Evolutionary conservation across 2,113 vertebrate species (phyloP), one percentile per base, ranked within the genome.

Genomic region (Callopanchax toddi): DNA sequence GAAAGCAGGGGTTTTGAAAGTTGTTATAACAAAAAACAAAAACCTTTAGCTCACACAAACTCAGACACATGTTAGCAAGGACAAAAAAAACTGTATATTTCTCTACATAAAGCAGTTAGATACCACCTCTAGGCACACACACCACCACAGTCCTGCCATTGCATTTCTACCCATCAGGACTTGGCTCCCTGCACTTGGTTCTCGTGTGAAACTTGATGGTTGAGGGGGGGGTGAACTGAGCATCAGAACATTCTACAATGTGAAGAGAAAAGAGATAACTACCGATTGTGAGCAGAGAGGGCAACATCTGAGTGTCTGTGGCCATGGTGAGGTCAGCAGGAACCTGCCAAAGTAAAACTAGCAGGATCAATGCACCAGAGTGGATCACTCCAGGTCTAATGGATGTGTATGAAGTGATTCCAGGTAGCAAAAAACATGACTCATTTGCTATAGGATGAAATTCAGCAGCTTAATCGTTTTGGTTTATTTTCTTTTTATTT

Each of bases 311-410:
- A 67, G 45, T 1, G 18, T 73, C 71, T 67, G 73, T 3, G 22
- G 69, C 48, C 74, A 53, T 60, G 72, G 86, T 67, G 75, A 80
- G 82, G 82, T 87, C 77, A 84, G 70, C 48, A 71, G 85, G 76
- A 76, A 63, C 70, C 77, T 76, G 75, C 72, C 67, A 69, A 82
- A 81, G 55, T 62, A 76, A 78, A 89, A 78, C 72, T 67, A 74
- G 60, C 59, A 71, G 63, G 79, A 59, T 85, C 67, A 80, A 62
- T 82, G 60, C 67, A 40, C 34, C 29, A 4, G 36, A 51, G 52
- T 56, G 63, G 58, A 57, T 20, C 51, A 37, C 57, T 73, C 26
- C 26, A 63, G 50, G 71, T 72, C 64, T 80, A 85, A 83, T 77
- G 52, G 67, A 71, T 70, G 68, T 79, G 68, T 53, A 60, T 68